phyloP scores from a whole-genome alignment of 2,797 vertebrate species.

The Phataginus tricuspis region DNA sequence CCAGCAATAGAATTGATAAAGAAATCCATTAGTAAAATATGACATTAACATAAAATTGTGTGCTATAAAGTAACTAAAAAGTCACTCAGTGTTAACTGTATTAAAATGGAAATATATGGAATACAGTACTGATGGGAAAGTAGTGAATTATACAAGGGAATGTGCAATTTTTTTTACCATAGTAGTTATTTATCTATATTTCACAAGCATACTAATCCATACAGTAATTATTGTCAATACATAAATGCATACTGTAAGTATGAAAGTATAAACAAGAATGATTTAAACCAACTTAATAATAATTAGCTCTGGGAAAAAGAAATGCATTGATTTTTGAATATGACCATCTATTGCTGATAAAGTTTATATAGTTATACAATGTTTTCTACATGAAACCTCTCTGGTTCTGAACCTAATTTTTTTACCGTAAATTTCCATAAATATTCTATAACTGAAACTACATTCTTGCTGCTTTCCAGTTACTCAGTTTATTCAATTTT shows the following conservation, averaged over 20 bases:
- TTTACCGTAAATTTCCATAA: constrained; percentile 25
- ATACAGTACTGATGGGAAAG: background rate
- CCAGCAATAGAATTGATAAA: background rate
- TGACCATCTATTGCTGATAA: background rate
- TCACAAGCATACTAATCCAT: background rate
- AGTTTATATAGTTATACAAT: background rate
- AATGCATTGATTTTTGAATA: background rate
- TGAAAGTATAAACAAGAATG: background rate
- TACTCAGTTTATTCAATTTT: background rate
- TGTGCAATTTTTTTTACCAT: background rate
- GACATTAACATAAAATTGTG: background rate
- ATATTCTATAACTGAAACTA: background rate
- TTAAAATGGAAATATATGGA: background rate
- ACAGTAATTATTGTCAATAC: background rate
- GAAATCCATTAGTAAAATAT: background rate
- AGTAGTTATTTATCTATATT: background rate
- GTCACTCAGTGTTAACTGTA: background rate
- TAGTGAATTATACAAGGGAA: background rate
- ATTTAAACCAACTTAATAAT: background rate
- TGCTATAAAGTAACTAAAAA: background rate
- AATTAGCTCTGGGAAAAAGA: background rate
- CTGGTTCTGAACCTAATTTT: background rate
- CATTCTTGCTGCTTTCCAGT: background rate
- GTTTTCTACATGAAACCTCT: background rate
- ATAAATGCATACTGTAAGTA: background rate